phyloP scores from a whole-genome alignment of 1,140 invertebrate genomes.

The Tetragnatha versicolor region DNA sequence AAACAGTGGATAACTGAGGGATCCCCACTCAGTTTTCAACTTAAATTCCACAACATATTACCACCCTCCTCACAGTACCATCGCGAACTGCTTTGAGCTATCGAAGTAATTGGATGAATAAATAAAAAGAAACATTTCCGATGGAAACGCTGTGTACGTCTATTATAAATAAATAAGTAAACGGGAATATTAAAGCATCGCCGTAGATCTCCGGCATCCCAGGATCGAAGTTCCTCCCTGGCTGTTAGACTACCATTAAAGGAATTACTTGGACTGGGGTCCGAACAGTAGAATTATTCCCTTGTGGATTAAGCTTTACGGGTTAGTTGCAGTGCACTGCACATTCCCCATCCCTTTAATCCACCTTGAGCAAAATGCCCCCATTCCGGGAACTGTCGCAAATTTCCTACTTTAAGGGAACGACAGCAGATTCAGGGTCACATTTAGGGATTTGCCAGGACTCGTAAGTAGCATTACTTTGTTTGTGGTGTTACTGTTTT shows the following conservation, averaged over 20 bases:
- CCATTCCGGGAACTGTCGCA: conserved; percentile 49
- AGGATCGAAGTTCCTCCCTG: conserved; percentile 20
- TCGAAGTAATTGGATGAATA: conserved; percentile 45
- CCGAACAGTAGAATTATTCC: conserved; percentile 40
- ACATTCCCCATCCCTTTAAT: conserved; percentile 43
- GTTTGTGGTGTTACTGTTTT: conserved; percentile 18
- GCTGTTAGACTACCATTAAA: conserved; percentile 49
- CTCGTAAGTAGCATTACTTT: conserved; percentile 26
- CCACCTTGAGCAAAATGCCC: conserved; percentile 35
- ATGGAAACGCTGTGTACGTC: conserved; percentile 27
- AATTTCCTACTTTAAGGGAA: conserved; percentile 38
- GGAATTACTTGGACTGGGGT: conserved; percentile 44
- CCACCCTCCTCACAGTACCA: not conserved
- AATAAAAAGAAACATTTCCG: conserved; percentile 27
- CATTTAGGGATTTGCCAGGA: conserved; percentile 41
- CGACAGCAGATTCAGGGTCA: conserved; percentile 11
- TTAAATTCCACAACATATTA: too few species aligned
- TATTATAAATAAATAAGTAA: conserved; percentile 54
- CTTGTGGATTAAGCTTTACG: conserved; percentile 40
- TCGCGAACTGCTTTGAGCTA: not conserved
- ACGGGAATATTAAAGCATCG: conserved; percentile 42
- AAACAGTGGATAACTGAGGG: too few species aligned
- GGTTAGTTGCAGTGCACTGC: conserved; percentile 11
- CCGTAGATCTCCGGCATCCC: conserved; percentile 22
- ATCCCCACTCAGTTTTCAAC: too few species aligned